Percentiles rank a stretch among this genome's conserved stretches.
Conservation (phyloP, 2,797 vertebrate genomes). For the Passerculus sandwichensis region DNA sequence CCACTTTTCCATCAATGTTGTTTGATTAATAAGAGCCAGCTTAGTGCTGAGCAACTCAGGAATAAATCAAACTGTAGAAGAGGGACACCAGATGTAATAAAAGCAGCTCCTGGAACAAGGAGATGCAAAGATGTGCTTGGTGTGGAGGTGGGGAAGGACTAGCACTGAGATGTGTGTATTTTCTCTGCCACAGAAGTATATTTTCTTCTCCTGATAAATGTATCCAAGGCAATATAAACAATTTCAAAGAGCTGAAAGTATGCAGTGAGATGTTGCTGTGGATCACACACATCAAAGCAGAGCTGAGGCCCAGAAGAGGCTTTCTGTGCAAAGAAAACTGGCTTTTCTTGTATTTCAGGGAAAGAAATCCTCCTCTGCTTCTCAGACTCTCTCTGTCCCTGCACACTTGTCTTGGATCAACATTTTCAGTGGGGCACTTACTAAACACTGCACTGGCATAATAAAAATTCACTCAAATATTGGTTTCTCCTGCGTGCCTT, state of each 20-base stretch:
- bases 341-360: not conserved
- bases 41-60: not conserved
- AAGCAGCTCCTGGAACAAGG: not conserved
- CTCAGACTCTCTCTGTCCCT: not conserved
- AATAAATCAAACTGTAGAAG: not conserved
- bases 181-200: not conserved
- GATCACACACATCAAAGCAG: not conserved
- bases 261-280: not conserved
- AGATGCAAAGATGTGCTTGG: not conserved
- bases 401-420: not conserved
- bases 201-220: slow-evolving; percentile 4
- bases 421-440: not conserved
- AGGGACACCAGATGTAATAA: not conserved
- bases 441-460: not conserved
- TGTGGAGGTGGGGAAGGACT: not conserved
- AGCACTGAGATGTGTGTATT: not conserved
- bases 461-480: not conserved
- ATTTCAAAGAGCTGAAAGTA: not conserved
- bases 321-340: not conserved
- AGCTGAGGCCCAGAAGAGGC: not conserved
- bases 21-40: not conserved
- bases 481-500: not conserved
- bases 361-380: not conserved
- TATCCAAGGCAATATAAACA: slow-evolving; percentile 2
- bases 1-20: not conserved